A percentile compares a stretch with the other conserved stretches of the same genome.
Conservation (phyloP, 64 coral and sea anemone genomes). For the Porites lutea region DNA sequence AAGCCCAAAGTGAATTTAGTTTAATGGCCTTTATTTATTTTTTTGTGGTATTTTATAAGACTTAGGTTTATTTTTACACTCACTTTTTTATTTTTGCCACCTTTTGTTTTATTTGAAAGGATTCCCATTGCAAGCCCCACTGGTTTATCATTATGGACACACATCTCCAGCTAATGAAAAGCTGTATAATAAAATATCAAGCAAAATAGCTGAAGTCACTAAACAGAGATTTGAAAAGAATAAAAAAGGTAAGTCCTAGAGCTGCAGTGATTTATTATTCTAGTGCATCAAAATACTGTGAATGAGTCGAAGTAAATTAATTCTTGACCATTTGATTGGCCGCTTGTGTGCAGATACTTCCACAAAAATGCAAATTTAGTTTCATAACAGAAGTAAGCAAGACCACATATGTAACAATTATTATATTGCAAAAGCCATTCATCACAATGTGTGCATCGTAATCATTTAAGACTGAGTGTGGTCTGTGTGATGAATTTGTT, state of each 20-base stretch:
- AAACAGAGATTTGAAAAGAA: conserved; percentile 90
- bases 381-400: no score
- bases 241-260: conserved; percentile 61
- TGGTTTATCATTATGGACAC: conserved; percentile 95
- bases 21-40: no score
- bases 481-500: no score
- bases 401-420: no score
- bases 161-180: conserved; percentile 91
- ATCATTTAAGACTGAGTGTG: no score
- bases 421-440: no score
- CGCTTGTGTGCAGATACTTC: no score
- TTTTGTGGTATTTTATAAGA: conserved; percentile 20
- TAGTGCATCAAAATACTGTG: not conserved
- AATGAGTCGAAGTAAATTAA: not conserved
- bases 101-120: conserved; percentile 48
- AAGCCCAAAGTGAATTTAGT: no score
- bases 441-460: no score
- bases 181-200: conserved; percentile 89
- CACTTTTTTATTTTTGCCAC: not conserved
- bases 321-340: no score
- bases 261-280: not conserved
- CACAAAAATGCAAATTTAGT: no score
- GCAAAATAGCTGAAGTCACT: conserved; percentile 87
- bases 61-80: not conserved
- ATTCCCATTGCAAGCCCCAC: conserved; percentile 95